Percentiles rank a stretch among this genome's conserved stretches.
phyloP scores from a whole-genome alignment of 2,113 vertebrate genomes.

The Onychostoma macrolepis region DNA sequence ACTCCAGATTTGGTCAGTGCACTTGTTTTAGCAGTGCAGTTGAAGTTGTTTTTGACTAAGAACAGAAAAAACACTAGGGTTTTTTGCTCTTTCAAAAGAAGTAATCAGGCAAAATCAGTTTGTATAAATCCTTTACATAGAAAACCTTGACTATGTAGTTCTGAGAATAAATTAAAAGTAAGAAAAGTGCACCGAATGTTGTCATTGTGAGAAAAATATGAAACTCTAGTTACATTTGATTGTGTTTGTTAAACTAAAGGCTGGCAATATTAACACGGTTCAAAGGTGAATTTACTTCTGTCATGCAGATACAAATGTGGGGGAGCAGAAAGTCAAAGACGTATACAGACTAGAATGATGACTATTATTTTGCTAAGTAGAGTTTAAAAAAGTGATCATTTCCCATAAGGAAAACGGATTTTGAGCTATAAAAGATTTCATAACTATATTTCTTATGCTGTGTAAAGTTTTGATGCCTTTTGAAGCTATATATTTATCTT shows the following conservation, averaged over 20 bases:
- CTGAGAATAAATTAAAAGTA: background rate
- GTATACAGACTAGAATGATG: background rate
- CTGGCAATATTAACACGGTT: background rate
- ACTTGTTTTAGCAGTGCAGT: background rate
- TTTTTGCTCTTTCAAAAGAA: background rate
- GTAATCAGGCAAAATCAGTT: background rate
- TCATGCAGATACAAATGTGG: background rate
- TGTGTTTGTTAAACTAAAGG: background rate
- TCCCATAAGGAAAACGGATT: background rate
- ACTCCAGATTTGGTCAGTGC: conserved; percentile 5
- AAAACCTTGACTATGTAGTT: background rate
- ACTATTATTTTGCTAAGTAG: background rate
- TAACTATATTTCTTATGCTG: background rate
- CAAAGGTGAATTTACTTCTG: background rate
- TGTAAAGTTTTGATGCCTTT: background rate
- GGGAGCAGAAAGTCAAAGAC: background rate
- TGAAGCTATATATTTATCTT: background rate
- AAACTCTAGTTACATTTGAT: background rate
- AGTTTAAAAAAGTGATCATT: background rate
- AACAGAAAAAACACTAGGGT: background rate
- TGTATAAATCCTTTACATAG: background rate
- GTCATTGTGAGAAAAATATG: background rate
- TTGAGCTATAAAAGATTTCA: background rate
- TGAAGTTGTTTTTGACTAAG: background rate
- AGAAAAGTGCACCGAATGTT: background rate